Percentiles rank a stretch among this genome's conserved stretches.
phyloP scores from a whole-genome alignment of 2,113 vertebrate species.

The Ptyas mucosa region DNA sequence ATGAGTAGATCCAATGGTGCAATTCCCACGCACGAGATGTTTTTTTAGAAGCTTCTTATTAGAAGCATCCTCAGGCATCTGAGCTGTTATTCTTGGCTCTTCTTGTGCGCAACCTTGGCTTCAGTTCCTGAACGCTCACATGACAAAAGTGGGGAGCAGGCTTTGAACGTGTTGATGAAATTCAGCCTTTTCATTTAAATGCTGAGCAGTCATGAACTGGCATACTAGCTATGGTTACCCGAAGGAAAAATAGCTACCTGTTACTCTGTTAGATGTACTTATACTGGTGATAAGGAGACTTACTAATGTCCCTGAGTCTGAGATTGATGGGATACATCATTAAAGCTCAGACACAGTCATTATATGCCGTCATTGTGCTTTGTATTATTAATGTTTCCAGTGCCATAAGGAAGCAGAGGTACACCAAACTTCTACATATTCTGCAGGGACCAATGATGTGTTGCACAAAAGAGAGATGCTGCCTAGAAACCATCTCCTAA shows the following conservation, averaged over 20 bases:
- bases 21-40: background rate
- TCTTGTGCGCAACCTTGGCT: background rate
- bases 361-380: slow-evolving; percentile 28
- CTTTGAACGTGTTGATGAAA: background rate
- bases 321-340: slow-evolving; percentile 54
- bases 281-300: slow-evolving; percentile 24
- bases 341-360: slow-evolving; percentile 57
- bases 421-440: background rate
- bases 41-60: background rate
- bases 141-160: background rate
- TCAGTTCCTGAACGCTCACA: background rate
- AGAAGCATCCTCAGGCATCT: background rate
- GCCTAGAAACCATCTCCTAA: slow-evolving; percentile 31
- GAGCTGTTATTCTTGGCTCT: background rate
- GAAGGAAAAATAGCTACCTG: background rate
- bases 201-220: background rate
- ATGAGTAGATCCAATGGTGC: background rate
- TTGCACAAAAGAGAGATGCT: slow-evolving; percentile 17
- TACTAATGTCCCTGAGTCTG: slow-evolving; percentile 44
- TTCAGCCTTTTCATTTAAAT: background rate
- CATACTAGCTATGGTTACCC: slow-evolving; percentile 1
- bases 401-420: slow-evolving; percentile 28
- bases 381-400: slow-evolving; percentile 50
- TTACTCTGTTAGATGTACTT: slow-evolving; percentile 29
- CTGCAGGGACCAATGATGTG: slow-evolving; percentile 31